Percentiles rank a stretch among this genome's conserved stretches.
phyloP scores from a whole-genome alignment of 2,797 vertebrate species.

The Orientallactaga sibirica region DNA sequence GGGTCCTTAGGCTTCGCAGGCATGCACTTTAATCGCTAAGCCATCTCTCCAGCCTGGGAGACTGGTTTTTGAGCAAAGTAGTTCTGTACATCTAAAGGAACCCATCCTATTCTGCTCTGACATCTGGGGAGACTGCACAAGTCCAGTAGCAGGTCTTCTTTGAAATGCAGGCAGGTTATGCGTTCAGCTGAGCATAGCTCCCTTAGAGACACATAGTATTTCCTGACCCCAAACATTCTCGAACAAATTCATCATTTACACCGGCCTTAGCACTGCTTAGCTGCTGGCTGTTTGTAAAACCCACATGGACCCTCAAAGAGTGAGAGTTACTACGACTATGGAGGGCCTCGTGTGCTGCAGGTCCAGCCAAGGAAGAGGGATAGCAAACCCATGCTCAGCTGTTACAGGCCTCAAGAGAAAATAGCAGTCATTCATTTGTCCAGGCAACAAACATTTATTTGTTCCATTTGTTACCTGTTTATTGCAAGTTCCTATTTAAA shows the following conservation, averaged over 20 bases:
- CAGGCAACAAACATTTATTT: not conserved
- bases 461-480: not conserved
- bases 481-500: not conserved
- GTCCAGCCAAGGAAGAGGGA: not conserved
- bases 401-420: not conserved
- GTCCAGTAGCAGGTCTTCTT: not conserved
- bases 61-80: not conserved
- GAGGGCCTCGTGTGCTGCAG: not conserved
- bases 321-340: not conserved
- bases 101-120: not conserved
- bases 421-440: not conserved
- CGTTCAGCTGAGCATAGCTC: not conserved
- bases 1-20: too few species aligned
- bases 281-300: constrained; percentile 34
- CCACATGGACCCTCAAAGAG: not conserved
- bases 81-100: not conserved
- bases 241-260: not conserved
- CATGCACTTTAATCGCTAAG: too few species aligned
- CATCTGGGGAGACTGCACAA: not conserved
- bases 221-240: constrained; percentile 1
- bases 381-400: not conserved
- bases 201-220: not conserved
- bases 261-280: not conserved
- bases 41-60: not conserved
- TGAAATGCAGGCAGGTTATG: not conserved